These are phyloP conservation scores for Eulemur mongoz DNA, from an alignment of 2,797 vertebrate species.

Conservation along the genomic window DNA sequence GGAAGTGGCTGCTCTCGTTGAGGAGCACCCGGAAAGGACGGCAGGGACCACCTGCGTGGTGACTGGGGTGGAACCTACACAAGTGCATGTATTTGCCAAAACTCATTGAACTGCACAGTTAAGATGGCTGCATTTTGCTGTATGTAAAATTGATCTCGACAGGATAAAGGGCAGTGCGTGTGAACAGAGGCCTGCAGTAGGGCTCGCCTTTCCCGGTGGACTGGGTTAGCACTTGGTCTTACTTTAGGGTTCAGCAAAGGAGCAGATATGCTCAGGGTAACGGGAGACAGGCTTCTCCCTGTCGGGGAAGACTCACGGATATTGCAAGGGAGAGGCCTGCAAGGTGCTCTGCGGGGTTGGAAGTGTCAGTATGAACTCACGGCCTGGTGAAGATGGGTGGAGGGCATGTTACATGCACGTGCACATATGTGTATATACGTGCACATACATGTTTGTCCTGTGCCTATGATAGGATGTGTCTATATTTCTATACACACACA, in stretches of 20 bases:
- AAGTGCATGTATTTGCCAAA: rapidly evolving
- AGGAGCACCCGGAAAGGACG: not conserved
- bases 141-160: not conserved
- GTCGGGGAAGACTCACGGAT: not conserved
- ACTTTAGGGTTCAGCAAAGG: not conserved
- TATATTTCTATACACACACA: not conserved
- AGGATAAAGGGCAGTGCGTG: not conserved
- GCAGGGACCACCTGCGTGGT: rapidly evolving
- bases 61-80: rapidly evolving
- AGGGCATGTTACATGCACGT: rapidly evolving
- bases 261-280: not conserved
- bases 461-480: not conserved
- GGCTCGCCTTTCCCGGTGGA: not conserved
- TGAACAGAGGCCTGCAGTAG: not conserved
- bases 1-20: not conserved
- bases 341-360: rapidly evolving
- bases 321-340: not conserved
- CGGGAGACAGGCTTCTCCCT: not conserved
- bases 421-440: rapidly evolving
- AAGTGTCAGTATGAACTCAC: rapidly evolving
- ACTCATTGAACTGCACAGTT: not conserved
- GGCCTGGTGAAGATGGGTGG: not conserved
- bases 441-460: rapidly evolving
- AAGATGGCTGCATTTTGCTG: rapidly evolving
- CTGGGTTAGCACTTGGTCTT: not conserved